Conservation (phyloP, 2,888 invertebrate species). For the Drosophila greeni region DNA sequence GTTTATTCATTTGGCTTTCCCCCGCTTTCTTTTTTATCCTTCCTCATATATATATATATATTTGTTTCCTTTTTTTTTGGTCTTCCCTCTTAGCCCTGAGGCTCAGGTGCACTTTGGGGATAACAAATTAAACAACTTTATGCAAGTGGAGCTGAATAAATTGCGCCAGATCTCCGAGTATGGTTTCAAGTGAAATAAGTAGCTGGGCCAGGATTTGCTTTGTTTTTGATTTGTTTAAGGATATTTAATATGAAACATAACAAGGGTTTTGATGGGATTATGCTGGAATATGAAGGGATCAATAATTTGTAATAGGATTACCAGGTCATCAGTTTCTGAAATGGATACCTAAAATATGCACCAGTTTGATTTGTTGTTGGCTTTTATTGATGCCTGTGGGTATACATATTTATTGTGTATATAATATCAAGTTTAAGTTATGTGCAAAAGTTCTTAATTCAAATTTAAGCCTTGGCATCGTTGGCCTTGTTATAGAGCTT, state of each 20-base stretch:
- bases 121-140: constrained; percentile 72
- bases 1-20: constrained; percentile 66
- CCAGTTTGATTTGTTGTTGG: no score
- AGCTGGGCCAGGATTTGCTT: background rate
- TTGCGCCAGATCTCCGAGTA: constrained; percentile 18
- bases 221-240: background rate
- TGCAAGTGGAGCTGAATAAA: constrained; percentile 50
- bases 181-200: constrained; percentile 23
- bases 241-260: background rate
- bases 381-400: background rate
- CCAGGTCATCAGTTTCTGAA: background rate
- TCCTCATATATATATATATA: constrained; percentile 21
- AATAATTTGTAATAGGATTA: background rate
- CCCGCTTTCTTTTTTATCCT: constrained; percentile 31
- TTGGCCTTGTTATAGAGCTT: constrained; percentile 15
- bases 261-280: background rate
- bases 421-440: background rate
- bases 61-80: constrained; percentile 20
- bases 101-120: constrained; percentile 69
- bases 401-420: background rate
- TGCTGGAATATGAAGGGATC: background rate
- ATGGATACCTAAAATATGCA: background rate
- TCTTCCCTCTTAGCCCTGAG: constrained; percentile 23
- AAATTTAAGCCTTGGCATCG: background rate
- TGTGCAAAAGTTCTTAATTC: background rate